Evolutionary conservation across 1,140 invertebrate genomes (phyloP).

Genomic region (Hyles vespertilio): DNA sequence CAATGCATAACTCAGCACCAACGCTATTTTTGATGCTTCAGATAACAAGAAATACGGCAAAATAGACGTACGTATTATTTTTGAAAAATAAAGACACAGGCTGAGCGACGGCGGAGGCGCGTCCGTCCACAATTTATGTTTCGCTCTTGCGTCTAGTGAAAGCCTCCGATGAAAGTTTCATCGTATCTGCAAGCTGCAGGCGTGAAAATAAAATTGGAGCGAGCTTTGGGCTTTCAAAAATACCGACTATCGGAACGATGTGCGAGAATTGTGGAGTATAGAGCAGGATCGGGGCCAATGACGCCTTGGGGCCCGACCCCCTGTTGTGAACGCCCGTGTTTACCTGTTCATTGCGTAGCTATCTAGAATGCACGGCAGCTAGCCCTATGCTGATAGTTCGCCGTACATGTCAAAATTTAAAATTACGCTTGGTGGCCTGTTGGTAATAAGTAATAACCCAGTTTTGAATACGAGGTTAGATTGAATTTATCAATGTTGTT

Average conservation of each 20-base stretch:
- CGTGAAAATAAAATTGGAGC: conserved; percentile 60
- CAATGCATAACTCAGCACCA: not conserved
- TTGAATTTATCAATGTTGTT: too few species aligned
- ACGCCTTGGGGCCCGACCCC: not conserved
- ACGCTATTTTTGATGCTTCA: not conserved
- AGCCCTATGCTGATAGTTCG: too few species aligned
- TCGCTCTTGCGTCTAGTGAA: conserved; percentile 44
- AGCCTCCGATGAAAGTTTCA: conserved; percentile 62
- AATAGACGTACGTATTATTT: conserved; percentile 18
- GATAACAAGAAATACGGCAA: not conserved
- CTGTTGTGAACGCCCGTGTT: too few species aligned
- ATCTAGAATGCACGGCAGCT: too few species aligned
- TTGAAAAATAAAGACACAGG: conserved; percentile 28
- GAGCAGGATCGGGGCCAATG: not conserved
- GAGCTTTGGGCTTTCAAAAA: conserved; percentile 44
- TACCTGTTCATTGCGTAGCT: too few species aligned
- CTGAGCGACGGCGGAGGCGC: conserved; percentile 4
- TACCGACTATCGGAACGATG: conserved; percentile 2
- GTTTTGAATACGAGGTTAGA: too few species aligned
- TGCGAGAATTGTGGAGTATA: conserved; percentile 3
- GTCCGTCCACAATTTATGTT: conserved; percentile 53
- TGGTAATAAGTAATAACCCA: too few species aligned
- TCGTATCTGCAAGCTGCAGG: conserved; percentile 62
- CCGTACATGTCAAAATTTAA: too few species aligned
- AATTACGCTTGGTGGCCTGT: too few species aligned